phyloP scores from a whole-genome alignment of 2,797 vertebrate species.

The Anableps anableps region DNA sequence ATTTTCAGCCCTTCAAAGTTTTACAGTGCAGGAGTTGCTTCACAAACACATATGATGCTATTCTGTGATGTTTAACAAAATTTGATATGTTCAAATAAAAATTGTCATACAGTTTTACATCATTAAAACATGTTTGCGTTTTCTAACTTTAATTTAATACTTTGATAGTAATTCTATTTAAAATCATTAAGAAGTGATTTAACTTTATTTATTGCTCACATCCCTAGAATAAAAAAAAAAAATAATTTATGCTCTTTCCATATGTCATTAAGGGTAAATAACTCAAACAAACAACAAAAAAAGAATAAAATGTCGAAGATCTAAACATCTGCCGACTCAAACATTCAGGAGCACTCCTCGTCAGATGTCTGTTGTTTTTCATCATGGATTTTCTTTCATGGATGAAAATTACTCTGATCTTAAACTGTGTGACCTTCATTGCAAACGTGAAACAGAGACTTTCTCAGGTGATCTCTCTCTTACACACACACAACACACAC shows the following conservation, averaged over 20 bases:
- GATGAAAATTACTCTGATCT: slow-evolving; percentile 14
- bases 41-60: background rate
- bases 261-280: background rate
- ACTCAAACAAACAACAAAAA: background rate
- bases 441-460: slow-evolving; percentile 44
- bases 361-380: slow-evolving; percentile 37
- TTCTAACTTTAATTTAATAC: background rate
- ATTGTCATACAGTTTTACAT: background rate
- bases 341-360: slow-evolving; percentile 20
- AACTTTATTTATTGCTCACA: background rate
- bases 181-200: background rate
- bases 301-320: slow-evolving; percentile 11
- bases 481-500: slow-evolving; percentile 16
- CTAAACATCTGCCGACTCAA: slow-evolving; percentile 35
- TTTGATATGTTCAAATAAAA: background rate
- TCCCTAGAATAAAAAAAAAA: background rate
- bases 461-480: slow-evolving; percentile 24
- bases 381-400: slow-evolving; percentile 26
- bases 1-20: too few species aligned
- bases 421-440: slow-evolving; percentile 52
- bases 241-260: background rate
- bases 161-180: background rate
- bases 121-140: background rate
- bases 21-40: background rate
- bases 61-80: background rate